Evolutionary conservation across 2,797 vertebrate species (phyloP), one percentile per base, ranked within the genome.

Genomic region (Sparus aurata): DNA sequence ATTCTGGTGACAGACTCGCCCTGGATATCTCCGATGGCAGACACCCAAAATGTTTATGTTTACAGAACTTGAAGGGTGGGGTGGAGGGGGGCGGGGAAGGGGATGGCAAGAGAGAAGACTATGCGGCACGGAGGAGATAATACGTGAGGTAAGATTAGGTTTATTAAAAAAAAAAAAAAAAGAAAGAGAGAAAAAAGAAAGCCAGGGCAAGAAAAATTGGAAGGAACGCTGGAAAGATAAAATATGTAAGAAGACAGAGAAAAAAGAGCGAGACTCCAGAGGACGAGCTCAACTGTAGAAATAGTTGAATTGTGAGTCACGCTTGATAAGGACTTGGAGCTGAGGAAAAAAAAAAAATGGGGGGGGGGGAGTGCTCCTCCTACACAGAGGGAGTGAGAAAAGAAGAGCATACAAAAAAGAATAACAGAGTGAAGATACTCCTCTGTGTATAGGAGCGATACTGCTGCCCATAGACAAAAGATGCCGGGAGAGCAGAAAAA

Each of bases 1-100:
- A 93, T 93, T 92, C 76, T 74, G 78, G 85, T 86, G 92, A 94
- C 91, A 91, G 90, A 89, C 77, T 90, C 53, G 66, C 73, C 78
- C 83, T 34, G 83, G 83, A 90, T 92, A 92, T 91, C 89, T 92
- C 71, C 27, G 53, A 84, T 90, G 85, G 87, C 92, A 92, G 91
- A 87, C 82, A 67, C 84, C 86, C 86, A 87, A 92, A 92, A 92
- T 93, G 85, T 92, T 91, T 89, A 88, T 83, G 91, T 87, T 88
- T 83, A 87, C 87, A 91, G 73, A 85, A 90, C 59, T 80, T 5
- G 27, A 43, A 30, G 69, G 67, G 43, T 65, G 25, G 63, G 6
- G 30, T 34, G 30, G 5, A 4, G 30, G 30, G 30, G 30, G 84
- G 62, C 38, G 80, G 73, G 73, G 77, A 3, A 83, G 79, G 75